phyloP scores from a whole-genome alignment of 1,140 invertebrate genomes.

The Dendrolimus punctatus region DNA sequence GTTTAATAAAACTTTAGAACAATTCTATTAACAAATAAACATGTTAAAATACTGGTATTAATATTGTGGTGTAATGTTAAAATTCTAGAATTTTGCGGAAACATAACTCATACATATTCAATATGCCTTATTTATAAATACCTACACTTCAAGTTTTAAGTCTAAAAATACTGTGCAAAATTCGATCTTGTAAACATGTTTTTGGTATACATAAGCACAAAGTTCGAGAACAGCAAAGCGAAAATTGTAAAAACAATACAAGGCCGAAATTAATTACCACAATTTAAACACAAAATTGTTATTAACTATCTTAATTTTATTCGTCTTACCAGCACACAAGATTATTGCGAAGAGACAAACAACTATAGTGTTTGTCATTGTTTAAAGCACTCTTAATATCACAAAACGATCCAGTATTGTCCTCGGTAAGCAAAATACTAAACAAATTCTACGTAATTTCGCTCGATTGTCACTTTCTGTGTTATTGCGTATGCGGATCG shows the following conservation, averaged over 20 bases:
- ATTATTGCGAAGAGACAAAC: slow-evolving; percentile 48
- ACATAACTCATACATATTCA: no score
- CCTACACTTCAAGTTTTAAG: no score
- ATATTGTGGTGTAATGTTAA: no score
- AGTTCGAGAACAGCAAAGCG: not conserved
- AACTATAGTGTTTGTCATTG: slow-evolving; percentile 53
- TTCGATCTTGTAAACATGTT: not conserved
- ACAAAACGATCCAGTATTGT: slow-evolving; percentile 21
- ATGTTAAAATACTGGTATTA: no score
- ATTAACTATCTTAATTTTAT: slow-evolving; percentile 33
- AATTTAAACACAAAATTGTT: slow-evolving; percentile 13
- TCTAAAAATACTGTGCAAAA: no score
- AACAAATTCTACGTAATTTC: slow-evolving; percentile 49
- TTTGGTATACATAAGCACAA: not conserved
- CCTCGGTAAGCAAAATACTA: slow-evolving; percentile 29
- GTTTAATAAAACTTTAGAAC: no score
- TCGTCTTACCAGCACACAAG: slow-evolving; percentile 47
- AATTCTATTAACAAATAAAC: no score
- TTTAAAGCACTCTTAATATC: slow-evolving; percentile 21
- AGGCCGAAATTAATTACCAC: slow-evolving; percentile 27
- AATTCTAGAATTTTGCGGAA: no score
- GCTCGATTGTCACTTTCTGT: slow-evolving; percentile 55
- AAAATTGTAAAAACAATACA: slow-evolving; percentile 12
- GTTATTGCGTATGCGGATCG: slow-evolving; percentile 61
- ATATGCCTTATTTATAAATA: no score